Evolutionary conservation across 1,140 invertebrate species (phyloP).

Genomic region (Cherax destructor): DNA sequence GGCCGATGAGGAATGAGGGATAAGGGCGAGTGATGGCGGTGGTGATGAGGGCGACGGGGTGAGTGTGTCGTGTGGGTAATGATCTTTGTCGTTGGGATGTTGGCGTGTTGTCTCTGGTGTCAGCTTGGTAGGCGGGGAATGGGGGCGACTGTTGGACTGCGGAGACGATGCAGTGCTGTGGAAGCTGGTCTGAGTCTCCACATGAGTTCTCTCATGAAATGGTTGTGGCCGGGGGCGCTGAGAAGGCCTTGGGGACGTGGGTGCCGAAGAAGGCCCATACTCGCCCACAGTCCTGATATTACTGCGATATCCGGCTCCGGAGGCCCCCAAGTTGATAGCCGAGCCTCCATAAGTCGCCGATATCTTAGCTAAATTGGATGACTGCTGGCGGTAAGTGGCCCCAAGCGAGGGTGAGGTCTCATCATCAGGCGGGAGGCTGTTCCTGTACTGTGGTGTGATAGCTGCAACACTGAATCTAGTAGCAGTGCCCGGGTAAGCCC

Average conservation of each 20-base stretch:
- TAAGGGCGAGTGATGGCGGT: not conserved
- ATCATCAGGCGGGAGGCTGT: not conserved
- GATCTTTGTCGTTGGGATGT: not conserved
- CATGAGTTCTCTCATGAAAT: constrained; percentile 35
- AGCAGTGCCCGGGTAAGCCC: not conserved
- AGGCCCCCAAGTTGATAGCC: not conserved
- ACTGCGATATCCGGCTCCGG: not conserved
- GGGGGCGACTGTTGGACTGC: not conserved
- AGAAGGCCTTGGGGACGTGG: constrained; percentile 13
- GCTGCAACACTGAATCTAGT: not conserved
- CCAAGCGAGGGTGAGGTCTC: not conserved
- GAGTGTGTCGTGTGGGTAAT: not conserved
- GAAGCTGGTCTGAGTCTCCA: constrained; percentile 53
- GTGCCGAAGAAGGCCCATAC: not conserved
- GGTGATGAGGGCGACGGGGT: not conserved
- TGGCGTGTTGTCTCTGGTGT: not conserved
- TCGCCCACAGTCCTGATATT: not conserved
- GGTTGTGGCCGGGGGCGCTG: constrained; percentile 39
- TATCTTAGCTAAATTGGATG: not conserved
- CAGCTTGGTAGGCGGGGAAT: not conserved
- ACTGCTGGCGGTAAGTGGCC: not conserved
- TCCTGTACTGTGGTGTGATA: not conserved
- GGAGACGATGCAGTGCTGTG: constrained; percentile 25
- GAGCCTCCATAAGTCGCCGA: constrained; percentile 7
- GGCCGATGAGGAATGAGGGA: not conserved